A percentile compares a stretch with the other conserved stretches of the same genome.
These are phyloP conservation scores for Pantelozetes paolii DNA, from an alignment of 2,888 invertebrate genomes.

Conservation along the genomic window DNA sequence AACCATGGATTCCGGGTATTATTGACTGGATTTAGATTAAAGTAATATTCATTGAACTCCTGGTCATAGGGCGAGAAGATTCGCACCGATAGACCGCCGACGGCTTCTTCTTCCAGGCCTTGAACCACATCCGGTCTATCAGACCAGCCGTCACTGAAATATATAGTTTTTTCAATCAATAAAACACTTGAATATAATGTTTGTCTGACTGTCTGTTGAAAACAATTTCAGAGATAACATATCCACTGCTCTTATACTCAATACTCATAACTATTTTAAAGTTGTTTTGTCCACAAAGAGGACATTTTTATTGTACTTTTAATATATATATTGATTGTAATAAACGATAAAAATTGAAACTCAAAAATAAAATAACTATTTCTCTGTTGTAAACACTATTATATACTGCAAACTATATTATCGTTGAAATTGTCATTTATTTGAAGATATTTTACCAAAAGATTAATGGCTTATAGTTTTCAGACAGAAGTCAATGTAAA, in stretches of 20 bases:
- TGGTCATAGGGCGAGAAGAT: constrained; percentile 67
- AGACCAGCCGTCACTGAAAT: constrained; percentile 68
- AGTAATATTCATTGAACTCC: constrained; percentile 66
- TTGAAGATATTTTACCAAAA: neutral
- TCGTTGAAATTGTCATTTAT: neutral
- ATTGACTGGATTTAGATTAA: constrained; percentile 61
- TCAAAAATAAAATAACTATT: no score
- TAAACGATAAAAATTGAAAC: no score
- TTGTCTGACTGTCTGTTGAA: neutral
- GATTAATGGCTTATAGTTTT: neutral
- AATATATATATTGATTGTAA: no score
- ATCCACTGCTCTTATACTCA: no score
- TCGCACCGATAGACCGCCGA: constrained; percentile 67
- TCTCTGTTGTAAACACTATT: no score
- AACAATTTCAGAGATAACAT: no score
- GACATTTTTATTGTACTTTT: no score
- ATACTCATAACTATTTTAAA: no score
- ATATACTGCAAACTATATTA: no score
- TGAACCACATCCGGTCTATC: constrained; percentile 69
- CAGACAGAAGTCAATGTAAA: neutral
- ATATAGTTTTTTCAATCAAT: neutral
- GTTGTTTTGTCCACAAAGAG: no score
- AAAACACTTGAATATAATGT: neutral
- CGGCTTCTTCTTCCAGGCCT: constrained; percentile 63
- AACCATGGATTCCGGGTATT: constrained; percentile 69